Evolutionary conservation across 2,888 invertebrate genomes (phyloP), one percentile per base, ranked within the genome.

Genomic region (Glyphotaelius pellucidus): DNA sequence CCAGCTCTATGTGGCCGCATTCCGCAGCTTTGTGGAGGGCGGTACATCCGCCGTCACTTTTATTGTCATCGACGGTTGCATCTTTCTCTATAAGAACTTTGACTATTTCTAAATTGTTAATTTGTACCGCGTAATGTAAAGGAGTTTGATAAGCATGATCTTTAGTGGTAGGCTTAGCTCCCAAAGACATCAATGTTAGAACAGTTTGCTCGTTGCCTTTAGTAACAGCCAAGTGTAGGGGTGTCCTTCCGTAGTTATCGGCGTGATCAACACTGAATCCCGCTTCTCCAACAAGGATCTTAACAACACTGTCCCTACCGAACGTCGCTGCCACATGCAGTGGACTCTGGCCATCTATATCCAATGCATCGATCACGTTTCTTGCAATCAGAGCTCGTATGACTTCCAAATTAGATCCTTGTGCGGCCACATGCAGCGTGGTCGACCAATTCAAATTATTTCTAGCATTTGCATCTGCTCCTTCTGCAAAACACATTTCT

Each of bases 311-410:
- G 47, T 96, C 94, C 80, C 98, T 96, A 9, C 98, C 98, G 97
- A 98, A 98, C 94, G 98, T 97, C 25, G 98, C 97, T 1, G 98
- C 98, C 90, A 99, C 97, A 94, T 99, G 99, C n/a, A 99, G 96
- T 0, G 99, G 98, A 0, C 98, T 98, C 94, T 98, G 96, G 19
- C 98, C 98, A 94, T 98, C 98, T 14, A 84, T 32, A 32, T 84
- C 38, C 5, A 32, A 38, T 3, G 15, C 84, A 25, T 84, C 19
- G 15, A 15, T 84, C 31, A 84, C 12, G 42, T 84, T 32, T 7
- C 35, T 84, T 84, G 25, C 15, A 19, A 84, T 25, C 31, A 81
- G 81, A 14, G 31, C 14, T 81, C 31, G 81, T 81, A 81, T 15
- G 31, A 81, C 31, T 81, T 81, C 81, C 30, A 81, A 81, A 81